Evolutionary conservation across 2,888 invertebrate genomes (phyloP).

Genomic region (Rhabditoides inermis): DNA sequence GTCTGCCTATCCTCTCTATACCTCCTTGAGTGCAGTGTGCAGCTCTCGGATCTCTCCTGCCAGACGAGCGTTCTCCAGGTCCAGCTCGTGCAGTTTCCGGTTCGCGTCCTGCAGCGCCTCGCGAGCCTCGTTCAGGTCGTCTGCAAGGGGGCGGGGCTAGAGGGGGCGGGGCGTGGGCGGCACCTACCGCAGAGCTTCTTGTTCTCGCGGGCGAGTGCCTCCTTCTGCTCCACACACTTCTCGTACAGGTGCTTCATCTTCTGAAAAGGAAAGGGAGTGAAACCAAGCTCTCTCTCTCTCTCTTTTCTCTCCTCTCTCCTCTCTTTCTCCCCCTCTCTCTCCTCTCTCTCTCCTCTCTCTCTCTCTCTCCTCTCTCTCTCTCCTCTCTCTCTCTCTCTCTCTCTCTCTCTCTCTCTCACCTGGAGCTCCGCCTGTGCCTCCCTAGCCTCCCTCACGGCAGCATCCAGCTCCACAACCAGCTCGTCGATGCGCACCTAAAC

Average conservation of each 20-base stretch:
- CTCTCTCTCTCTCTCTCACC: no score
- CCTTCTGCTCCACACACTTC: constrained; percentile 89
- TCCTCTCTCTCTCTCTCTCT: no score
- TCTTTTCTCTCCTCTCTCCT: no score
- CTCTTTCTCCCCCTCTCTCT: no score
- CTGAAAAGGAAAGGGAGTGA: no score
- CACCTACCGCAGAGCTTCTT: constrained; percentile 80
- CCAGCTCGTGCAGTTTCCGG: constrained; percentile 90
- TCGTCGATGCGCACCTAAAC: constrained; percentile 73
- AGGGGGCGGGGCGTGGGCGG: background rate
- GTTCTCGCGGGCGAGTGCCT: constrained; percentile 85
- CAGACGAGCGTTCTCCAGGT: constrained; percentile 86
- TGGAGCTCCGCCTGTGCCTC: no score
- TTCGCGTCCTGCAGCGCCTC: constrained; percentile 82
- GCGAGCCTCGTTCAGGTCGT: constrained; percentile 88
- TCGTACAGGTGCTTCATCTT: constrained; percentile 84
- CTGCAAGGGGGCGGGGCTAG: constrained; percentile 57
- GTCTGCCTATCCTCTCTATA: background rate
- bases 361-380: no score
- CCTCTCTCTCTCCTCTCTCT: no score
- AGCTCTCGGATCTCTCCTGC: constrained; percentile 98
- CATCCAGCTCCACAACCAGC: constrained; percentile 78
- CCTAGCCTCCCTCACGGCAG: constrained; percentile 71
- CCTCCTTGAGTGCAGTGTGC: constrained; percentile 57
- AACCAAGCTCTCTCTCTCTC: no score